phyloP scores from a whole-genome alignment of 1,140 invertebrate species.

The Drosophila prosaltans region DNA sequence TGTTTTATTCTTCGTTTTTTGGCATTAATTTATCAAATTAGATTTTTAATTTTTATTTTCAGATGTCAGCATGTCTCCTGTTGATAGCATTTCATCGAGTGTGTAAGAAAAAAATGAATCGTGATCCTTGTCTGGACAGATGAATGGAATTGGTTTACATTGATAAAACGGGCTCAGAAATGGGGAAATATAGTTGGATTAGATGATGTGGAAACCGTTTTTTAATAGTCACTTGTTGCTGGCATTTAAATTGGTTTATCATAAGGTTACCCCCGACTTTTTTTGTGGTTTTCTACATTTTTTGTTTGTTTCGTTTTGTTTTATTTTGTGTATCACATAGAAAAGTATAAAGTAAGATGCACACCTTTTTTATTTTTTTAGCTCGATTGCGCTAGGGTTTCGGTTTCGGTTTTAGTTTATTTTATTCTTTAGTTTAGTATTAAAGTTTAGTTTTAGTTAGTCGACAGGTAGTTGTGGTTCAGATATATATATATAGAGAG shows the following conservation, averaged over 20 bases:
- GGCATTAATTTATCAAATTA: no score
- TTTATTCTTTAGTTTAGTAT: not conserved
- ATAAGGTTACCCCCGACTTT: conserved; percentile 23
- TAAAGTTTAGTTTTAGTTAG: conserved; percentile 29
- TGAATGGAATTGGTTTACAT: not conserved
- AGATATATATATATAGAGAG: conserved; percentile 2
- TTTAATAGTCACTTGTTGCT: conserved; percentile 2
- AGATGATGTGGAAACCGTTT: conserved; percentile 5
- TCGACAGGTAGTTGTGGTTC: conserved; percentile 57
- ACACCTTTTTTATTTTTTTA: not conserved
- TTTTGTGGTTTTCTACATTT: conserved; percentile 20
- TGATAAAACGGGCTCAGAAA: not conserved
- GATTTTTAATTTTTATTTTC: no score
- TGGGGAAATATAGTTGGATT: not conserved
- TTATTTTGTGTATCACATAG: conserved; percentile 40
- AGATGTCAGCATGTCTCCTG: no score
- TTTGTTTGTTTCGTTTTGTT: not conserved
- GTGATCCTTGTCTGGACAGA: conserved; percentile 1
- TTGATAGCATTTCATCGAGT: not conserved
- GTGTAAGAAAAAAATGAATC: not conserved
- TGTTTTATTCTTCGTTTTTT: no score
- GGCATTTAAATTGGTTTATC: not conserved
- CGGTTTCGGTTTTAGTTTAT: conserved; percentile 7
- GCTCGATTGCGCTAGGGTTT: not conserved
- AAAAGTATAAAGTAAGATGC: conserved; percentile 53